Evolutionary conservation across 1,140 invertebrate genomes (phyloP).

Genomic region (Caenorhabditis latens): DNA sequence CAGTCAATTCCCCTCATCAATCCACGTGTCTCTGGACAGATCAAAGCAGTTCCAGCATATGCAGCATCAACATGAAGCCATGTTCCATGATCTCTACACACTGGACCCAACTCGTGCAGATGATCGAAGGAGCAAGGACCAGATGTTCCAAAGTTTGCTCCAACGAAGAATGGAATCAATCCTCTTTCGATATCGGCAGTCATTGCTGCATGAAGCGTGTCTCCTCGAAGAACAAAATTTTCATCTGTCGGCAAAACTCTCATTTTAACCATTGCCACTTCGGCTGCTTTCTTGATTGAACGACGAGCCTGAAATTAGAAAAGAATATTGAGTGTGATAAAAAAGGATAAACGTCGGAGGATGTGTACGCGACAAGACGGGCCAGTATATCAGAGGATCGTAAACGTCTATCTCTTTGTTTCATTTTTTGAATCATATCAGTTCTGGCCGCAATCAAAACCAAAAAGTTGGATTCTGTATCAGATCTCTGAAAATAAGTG

Average conservation of each 20-base stretch:
- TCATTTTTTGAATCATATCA: conserved; percentile 45
- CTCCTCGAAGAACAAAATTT: conserved; percentile 31
- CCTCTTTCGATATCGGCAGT: conserved; percentile 19
- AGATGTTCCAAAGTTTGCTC: conserved; percentile 37
- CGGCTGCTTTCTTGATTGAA: conserved; percentile 35
- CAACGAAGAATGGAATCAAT: conserved; percentile 26
- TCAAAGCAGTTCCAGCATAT: conserved; percentile 32
- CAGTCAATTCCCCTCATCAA: conserved; percentile 42
- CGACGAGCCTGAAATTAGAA: conserved; percentile 18
- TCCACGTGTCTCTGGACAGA: conserved; percentile 17
- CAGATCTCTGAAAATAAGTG: conserved; percentile 11
- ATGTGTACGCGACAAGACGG: conserved; percentile 26
- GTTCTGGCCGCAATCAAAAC: conserved; percentile 27
- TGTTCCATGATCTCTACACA: conserved; percentile 49
- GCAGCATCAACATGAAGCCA: conserved; percentile 35
- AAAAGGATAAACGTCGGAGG: neutral
- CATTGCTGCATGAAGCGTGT: conserved; percentile 27
- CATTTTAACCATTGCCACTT: conserved; percentile 49
- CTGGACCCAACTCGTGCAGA: conserved; percentile 20
- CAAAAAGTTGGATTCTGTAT: conserved; percentile 31
- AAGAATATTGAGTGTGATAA: too few relatives aligned
- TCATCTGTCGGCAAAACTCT: conserved; percentile 31
- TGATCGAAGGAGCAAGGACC: conserved; percentile 25
- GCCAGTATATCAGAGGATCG: conserved; percentile 44
- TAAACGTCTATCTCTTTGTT: conserved; percentile 13